phyloP scores from a whole-genome alignment of 1,140 invertebrate species.

The Lineus longissimus region DNA sequence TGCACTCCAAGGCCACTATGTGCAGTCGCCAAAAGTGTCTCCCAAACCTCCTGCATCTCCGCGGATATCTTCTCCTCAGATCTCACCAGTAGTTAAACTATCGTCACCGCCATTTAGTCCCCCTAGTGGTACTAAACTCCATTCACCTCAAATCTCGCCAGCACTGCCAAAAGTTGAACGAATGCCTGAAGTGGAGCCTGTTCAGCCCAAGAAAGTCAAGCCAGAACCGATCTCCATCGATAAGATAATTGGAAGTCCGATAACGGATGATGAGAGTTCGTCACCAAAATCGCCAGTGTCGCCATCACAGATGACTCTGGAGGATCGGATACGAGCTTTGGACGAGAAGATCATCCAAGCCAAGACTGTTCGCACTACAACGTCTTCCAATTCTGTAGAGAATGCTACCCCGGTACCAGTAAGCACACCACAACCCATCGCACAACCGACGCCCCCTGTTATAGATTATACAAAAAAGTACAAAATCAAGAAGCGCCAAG shows the following conservation, averaged over 20 bases:
- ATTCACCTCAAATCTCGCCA: not conserved
- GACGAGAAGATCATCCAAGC: constrained; percentile 69
- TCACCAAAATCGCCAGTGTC: constrained; percentile 6
- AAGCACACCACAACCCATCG: constrained; percentile 20
- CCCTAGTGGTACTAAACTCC: not conserved
- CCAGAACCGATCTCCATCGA: not conserved
- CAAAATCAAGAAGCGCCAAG: constrained; percentile 56
- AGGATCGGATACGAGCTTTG: constrained; percentile 80
- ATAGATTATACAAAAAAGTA: constrained; percentile 57
- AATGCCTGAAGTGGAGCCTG: not conserved
- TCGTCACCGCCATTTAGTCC: constrained; percentile 13
- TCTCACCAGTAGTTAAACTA: constrained; percentile 26
- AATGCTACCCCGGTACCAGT: constrained; percentile 20
- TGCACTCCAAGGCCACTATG: constrained; percentile 64
- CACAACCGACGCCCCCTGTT: constrained; percentile 24
- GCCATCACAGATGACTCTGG: constrained; percentile 57
- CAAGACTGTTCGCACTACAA: not conserved
- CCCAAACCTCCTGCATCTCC: constrained; percentile 5
- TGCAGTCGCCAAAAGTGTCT: constrained; percentile 9
- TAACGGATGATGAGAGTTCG: constrained; percentile 27
- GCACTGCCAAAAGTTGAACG: not conserved
- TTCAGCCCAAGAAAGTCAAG: not conserved
- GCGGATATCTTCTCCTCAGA: constrained; percentile 19
- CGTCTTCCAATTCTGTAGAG: not conserved
- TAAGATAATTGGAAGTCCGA: not conserved